Conservation (phyloP, 1,140 invertebrate genomes). For the Campoletis sonorensis region DNA sequence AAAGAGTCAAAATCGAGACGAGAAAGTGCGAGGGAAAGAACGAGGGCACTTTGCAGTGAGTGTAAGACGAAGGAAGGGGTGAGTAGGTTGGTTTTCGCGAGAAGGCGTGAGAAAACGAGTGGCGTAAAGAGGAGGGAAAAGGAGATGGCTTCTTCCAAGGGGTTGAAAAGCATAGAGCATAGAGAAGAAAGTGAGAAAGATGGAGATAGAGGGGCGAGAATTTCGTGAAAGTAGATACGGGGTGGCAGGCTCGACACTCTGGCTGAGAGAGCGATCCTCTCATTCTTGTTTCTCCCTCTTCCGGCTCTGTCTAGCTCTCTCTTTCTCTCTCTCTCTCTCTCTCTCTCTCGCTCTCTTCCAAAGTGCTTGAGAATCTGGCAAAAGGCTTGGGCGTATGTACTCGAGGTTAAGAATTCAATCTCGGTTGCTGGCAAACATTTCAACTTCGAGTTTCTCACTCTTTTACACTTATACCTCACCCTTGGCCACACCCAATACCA, state of each 20-base stretch:
- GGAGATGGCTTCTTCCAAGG: conserved; percentile 32
- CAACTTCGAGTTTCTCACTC: conserved; percentile 55
- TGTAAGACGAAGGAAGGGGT: background rate
- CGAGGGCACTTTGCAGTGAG: conserved; percentile 26
- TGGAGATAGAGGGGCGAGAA: conserved; percentile 25
- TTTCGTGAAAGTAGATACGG: conserved; percentile 47
- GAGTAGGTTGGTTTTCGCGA: background rate
- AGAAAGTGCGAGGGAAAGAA: conserved; percentile 21
- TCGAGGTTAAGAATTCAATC: conserved; percentile 65
- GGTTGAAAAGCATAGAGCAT: conserved; percentile 35
- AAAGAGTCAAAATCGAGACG: conserved; percentile 26
- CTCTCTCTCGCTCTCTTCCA: conserved; percentile 43
- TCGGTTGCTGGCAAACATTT: conserved; percentile 60
- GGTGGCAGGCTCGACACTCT: conserved; percentile 39
- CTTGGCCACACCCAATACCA: conserved; percentile 17
- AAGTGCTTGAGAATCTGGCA: conserved; percentile 52
- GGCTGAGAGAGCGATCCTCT: conserved; percentile 43
- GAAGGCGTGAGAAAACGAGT: conserved; percentile 28
- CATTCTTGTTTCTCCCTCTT: conserved; percentile 43
- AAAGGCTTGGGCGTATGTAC: conserved; percentile 36
- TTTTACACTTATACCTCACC: conserved; percentile 16
- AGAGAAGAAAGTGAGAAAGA: conserved; percentile 22
- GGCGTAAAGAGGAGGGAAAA: conserved; percentile 41
- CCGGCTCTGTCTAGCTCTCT: too few species aligned
- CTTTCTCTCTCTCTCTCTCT: too few species aligned